Evolutionary conservation across 2,797 vertebrate genomes (phyloP).

Genomic region (Macroramphosus scolopax): DNA sequence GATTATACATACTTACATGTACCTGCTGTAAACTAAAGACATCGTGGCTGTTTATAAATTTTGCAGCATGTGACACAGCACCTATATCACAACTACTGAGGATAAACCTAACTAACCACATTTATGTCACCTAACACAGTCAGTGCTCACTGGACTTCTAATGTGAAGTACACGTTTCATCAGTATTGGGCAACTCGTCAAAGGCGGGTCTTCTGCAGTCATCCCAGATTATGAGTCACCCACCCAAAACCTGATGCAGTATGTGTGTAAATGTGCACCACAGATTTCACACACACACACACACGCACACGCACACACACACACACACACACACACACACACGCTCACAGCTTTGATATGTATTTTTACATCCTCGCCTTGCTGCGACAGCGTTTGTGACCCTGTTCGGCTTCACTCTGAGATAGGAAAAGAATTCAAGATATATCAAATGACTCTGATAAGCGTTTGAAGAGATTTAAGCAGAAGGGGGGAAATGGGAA

Average conservation of each 20-base stretch:
- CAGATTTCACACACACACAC: constrained; percentile 9
- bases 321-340: constrained; percentile 2
- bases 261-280: constrained; percentile 6
- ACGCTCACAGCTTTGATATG: constrained; percentile 16
- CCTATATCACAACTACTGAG: too few relatives aligned
- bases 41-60: too few relatives aligned
- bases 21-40: too few relatives aligned
- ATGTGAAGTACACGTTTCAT: constrained; percentile 29
- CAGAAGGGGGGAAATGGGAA: background rate
- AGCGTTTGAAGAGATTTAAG: constrained; percentile 27
- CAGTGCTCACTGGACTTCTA: constrained; percentile 14
- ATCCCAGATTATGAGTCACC: constrained; percentile 62
- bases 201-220: constrained; percentile 38
- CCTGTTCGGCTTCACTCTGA: constrained; percentile 19
- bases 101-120: too few relatives aligned
- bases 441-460: constrained; percentile 36
- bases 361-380: constrained; percentile 57
- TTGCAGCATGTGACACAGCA: too few relatives aligned
- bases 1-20: too few relatives aligned
- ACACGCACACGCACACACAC: too few relatives aligned
- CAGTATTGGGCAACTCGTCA: constrained; percentile 34
- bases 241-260: constrained; percentile 44
- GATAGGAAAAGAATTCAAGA: constrained; percentile 28
- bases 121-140: constrained; percentile 7
- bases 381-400: constrained; percentile 47